Evolutionary conservation across 2,888 invertebrate species (phyloP), one percentile per base, ranked within the genome.

Genomic region (Rugalucina vietnamica): DNA sequence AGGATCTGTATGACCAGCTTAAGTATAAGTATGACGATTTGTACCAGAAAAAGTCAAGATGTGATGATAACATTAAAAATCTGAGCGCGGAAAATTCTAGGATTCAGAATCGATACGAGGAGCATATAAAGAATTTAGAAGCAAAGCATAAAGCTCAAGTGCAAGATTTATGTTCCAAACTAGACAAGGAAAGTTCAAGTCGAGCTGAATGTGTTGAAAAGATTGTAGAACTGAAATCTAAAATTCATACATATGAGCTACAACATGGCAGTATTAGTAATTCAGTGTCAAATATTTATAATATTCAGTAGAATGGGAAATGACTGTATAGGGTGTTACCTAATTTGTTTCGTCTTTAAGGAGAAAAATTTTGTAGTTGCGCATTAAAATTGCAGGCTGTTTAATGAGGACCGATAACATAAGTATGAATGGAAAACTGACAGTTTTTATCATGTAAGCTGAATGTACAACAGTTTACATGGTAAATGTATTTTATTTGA

Each of bases 201-300:
- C 88, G 90, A 32, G 90, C 89, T 27, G 90, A 92, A 29, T 93
- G 93, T 39, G 91, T 94, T 43, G 82, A 89, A 21, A 85, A 89
- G 75, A 89, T 93, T 8, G 86, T 93, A 10, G 80, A 82, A 4
- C 81, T 94, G n/a, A 92, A 93, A 80, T 78, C 88, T 27, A 87
- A 92, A 71, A 75, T 93, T 14, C 90, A 91, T 39, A 79, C 84
- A 43, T 93, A 93, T 85, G 90, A 92, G 39, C 85, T 92, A 84
- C 87, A 88, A 75, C 93, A 90, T 90, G 93, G 91, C 0, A 89
- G 90, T 43, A 76, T 84, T 18, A 34, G 65, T 34, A 65, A 32
- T 34, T 65, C 65, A 34, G 34, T 65, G 14, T 32, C 65, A 34
- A 21, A 65, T 34, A 65, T 65, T 34, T 65, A 65, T 34, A 65